Evolutionary conservation across 2,888 invertebrate genomes (phyloP), one percentile per base, ranked within the genome.

Genomic region (Pseudolycoriella hygida): DNA sequence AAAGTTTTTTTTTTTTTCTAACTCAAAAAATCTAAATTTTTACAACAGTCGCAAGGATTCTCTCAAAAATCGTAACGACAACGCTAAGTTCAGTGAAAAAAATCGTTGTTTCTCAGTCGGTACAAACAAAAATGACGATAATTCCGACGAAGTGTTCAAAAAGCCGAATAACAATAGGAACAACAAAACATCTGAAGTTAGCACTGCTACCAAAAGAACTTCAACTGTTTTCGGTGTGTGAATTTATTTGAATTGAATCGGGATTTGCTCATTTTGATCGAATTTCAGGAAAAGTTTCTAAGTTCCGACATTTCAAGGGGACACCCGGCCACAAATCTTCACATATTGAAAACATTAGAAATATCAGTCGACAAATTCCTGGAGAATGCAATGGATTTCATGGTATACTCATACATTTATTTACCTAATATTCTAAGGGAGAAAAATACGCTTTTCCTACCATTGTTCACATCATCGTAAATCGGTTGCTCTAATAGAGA

Each of bases 301-400:
- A 94, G 62, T 94, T 89, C 65, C 77, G 92, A 1, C 92, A 93
- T 59, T 64, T 94, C 55, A 90, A 90, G 60, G 93, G 92, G 30
- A 87, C 86, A 3, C 79, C 88, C 0, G 80, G 82, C 0, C 92
- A 92, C 65, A 89, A 89, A 64, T 88, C 86, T 17, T 80, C 81
- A 2, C 89, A 90, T 56, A 84, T 93, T 52, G 92, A 93, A 58
- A 94, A 94, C 58, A 73, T 94, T 49, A 76, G 88, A 48, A 90
- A 90, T 58, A 72, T 94, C 38, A 88, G 88, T 60, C 74, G 88
- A 41, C 92, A 89, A 60, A 80, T 93, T 54, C 86, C 93, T 0
- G 90, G 92, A 1, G 93, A 94, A 66, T 89, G 92, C 61, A 89
- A 94, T 60, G 87, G 90, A 30, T 90, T 94, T 59, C 85, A 87